Base-by-base conservation (phyloP, 53 echinoderm and acorn worm species). In the Zoroaster sp. region DNA sequence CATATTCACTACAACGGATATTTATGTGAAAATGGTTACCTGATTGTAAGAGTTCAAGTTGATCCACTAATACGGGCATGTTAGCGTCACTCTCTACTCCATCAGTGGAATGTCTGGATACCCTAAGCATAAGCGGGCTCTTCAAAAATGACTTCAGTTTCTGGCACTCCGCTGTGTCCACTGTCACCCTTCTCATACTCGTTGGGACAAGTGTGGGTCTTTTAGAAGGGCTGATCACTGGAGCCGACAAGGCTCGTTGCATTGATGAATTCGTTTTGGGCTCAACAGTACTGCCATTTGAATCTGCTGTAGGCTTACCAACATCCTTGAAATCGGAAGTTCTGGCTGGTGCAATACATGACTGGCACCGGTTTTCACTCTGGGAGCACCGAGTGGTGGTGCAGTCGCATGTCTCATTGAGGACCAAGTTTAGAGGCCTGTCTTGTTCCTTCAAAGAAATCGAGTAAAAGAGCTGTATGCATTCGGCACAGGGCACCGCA, bases 61-160 rank as follows among this genome's bases (percentile, higher is more conserved):
- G 83, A 40, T 89, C 47, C 69, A 80, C n/a, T 12, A 77, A 70
- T 25, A 55, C 71, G 38, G 92, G 85, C 71, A 92, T 83, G 76
- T 69, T 88, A 1, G 86, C 88, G 53, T 83, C 88, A 28, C 91
- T 89, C 70, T 85, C 82, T 11, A 36, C n/a, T 28, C 73, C 82
- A 72, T 89, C 90, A 23, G 93, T 81, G 87, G 96, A 94, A 91
- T 92, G 94, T 87, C 91, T 87, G 4, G 96, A 92, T 66, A 96
- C 76, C 41, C 94, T 80, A 37, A 89, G 75, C 77, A 94, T 74
- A 32, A 94, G 88, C 28, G 91, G 89, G 41, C 47, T 82, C 87
- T 92, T 96, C 53, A 96, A 68, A 39, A 90, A 75, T 15, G 91
- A 83, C 35, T 86, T 96, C 63, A 96, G 69, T 35, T 93, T 90